phyloP scores from a whole-genome alignment of 1,140 invertebrate genomes.

The Theocolax elegans region DNA sequence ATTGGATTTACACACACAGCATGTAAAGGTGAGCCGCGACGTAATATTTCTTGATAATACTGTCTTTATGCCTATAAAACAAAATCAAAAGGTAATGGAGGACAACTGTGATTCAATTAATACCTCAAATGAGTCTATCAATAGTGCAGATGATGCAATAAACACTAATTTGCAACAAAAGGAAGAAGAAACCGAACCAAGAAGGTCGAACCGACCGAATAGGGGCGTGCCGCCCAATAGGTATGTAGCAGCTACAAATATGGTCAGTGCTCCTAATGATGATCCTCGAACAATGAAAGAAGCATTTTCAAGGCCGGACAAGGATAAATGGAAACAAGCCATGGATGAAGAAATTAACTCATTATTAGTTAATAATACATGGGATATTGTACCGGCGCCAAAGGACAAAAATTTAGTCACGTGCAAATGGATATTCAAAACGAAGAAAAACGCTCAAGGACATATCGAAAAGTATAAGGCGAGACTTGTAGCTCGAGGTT shows the following conservation, averaged over 20 bases:
- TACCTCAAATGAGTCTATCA: no score
- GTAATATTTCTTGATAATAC: neutral
- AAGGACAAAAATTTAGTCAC: neutral
- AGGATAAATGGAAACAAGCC: neutral
- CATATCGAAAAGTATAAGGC: neutral
- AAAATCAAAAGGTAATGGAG: neutral
- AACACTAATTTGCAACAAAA: no score
- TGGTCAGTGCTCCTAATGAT: neutral
- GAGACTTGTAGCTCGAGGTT: slow-evolving; percentile 8
- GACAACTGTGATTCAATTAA: neutral
- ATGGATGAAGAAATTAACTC: slow-evolving; percentile 14
- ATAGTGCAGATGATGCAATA: no score
- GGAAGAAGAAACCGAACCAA: no score
- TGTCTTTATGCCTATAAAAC: neutral
- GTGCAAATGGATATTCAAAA: no score
- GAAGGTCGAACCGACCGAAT: no score
- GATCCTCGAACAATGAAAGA: neutral
- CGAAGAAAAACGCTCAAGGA: neutral
- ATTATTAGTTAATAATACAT: neutral
- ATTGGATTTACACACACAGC: neutral
- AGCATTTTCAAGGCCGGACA: neutral
- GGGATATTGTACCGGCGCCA: neutral
- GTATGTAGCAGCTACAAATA: neutral
- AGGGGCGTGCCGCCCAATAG: neutral
- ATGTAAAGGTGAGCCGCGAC: neutral